These are phyloP conservation scores for Trypoxylon attenuatum DNA, from an alignment of 2,888 invertebrate species.

Conservation along the genomic window DNA sequence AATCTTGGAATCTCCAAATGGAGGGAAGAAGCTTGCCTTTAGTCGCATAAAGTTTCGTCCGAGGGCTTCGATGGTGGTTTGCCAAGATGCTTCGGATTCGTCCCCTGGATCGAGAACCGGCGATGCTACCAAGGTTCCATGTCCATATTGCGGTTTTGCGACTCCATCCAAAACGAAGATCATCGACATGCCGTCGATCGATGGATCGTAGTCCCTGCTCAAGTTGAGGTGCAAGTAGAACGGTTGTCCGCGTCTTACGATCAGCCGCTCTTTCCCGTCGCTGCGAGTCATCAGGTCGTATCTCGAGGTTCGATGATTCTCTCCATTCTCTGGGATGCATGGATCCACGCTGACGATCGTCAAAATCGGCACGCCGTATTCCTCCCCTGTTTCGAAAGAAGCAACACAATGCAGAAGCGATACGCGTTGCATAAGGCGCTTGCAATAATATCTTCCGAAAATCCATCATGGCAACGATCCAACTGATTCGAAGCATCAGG, in stretches of 20 bases:
- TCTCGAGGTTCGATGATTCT: constrained; percentile 85
- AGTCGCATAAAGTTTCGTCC: constrained; percentile 79
- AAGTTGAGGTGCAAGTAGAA: constrained; percentile 85
- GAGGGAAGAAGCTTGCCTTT: constrained; percentile 62
- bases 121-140: constrained; percentile 85
- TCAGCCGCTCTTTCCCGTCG: constrained; percentile 77
- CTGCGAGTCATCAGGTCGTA: constrained; percentile 83
- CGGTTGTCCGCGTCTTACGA: constrained; percentile 88
- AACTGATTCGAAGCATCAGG: too few species aligned
- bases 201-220: constrained; percentile 84
- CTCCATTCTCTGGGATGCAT: constrained; percentile 84
- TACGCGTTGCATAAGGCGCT: background rate
- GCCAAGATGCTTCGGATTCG: constrained; percentile 82
- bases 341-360: constrained; percentile 85
- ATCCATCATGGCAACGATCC: background rate
- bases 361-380: constrained; percentile 76
- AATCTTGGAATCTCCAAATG: background rate
- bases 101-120: constrained; percentile 81
- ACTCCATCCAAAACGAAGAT: constrained; percentile 89
- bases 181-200: constrained; percentile 87
- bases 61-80: constrained; percentile 82
- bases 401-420: too few species aligned
- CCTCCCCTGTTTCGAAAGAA: constrained; percentile 71
- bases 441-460: background rate
- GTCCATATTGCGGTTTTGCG: constrained; percentile 86